A percentile compares a stretch with the other conserved stretches of the same genome.
phyloP scores from a whole-genome alignment of 2,113 vertebrate genomes.

The Antennarius striatus region DNA sequence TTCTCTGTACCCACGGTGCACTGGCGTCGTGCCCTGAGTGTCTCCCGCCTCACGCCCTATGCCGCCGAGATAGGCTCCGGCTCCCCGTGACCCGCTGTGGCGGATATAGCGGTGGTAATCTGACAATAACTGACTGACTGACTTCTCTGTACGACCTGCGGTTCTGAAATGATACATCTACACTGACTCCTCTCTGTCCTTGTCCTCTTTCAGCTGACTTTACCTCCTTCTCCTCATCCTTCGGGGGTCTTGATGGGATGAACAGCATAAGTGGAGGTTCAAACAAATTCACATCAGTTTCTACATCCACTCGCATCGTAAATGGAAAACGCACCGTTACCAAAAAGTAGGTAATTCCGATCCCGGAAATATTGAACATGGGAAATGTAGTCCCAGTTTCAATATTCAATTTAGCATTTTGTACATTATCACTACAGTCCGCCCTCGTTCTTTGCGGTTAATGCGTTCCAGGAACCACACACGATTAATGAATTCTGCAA shows the following conservation, averaged over 20 bases:
- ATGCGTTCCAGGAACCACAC: too few species aligned
- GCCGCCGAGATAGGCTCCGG: too few species aligned
- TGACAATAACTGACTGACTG: too few species aligned
- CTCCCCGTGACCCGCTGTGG: too few species aligned
- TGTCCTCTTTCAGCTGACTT: conserved; percentile 68
- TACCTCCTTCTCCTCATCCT: conserved; percentile 77
- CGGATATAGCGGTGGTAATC: too few species aligned
- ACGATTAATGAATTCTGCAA: too few species aligned
- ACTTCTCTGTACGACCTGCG: not conserved
- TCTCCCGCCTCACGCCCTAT: too few species aligned
- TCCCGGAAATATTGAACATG: too few species aligned
- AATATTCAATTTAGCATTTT: not conserved
- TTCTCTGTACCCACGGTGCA: too few species aligned
- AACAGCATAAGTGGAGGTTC: conserved; percentile 62
- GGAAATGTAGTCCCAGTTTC: not conserved
- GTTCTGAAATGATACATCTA: not conserved
- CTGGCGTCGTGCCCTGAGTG: too few species aligned
- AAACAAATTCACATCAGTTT: conserved; percentile 86
- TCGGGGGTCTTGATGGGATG: conserved; percentile 74
- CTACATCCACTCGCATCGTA: conserved; percentile 87
- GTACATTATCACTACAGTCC: not conserved
- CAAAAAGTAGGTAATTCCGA: conserved; percentile 80
- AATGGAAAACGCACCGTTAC: conserved; percentile 87
- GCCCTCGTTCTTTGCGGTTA: too few species aligned
- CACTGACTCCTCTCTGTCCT: not conserved